Evolutionary conservation across 2,888 invertebrate species (phyloP).

Genomic region (Buathra laborator): DNA sequence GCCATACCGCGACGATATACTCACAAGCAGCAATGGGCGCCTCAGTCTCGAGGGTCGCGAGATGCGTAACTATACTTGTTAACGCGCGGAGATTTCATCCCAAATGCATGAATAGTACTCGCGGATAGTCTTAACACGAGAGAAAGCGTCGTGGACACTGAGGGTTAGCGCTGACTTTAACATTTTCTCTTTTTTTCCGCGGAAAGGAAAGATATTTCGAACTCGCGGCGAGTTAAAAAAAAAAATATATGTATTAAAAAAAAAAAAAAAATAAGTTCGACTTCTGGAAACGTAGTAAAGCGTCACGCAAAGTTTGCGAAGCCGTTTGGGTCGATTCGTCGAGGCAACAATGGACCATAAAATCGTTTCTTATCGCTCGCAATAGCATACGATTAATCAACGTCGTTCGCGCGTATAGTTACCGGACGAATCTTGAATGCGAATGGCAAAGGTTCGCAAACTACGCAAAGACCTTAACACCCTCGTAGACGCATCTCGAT

Average conservation of each 20-base stretch:
- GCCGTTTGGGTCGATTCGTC: slow-evolving; percentile 43
- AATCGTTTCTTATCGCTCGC: slow-evolving; percentile 63
- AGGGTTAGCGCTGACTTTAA: no score
- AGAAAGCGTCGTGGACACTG: background rate
- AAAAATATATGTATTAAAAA: background rate
- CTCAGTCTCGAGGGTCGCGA: slow-evolving; percentile 48
- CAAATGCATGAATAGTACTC: background rate
- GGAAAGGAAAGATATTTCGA: no score
- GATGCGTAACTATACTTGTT: slow-evolving; percentile 50
- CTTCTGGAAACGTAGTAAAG: slow-evolving; percentile 35
- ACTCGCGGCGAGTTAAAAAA: background rate
- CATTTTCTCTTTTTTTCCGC: no score
- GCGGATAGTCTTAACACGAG: background rate
- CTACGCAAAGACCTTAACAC: slow-evolving; percentile 18
- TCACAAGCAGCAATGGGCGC: slow-evolving; percentile 46
- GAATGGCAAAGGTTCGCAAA: slow-evolving; percentile 31
- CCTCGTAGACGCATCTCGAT: slow-evolving; percentile 27
- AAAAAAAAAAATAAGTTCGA: slow-evolving; percentile 1
- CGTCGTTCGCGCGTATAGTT: slow-evolving; percentile 26
- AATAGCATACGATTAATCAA: slow-evolving; percentile 65
- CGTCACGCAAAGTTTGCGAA: slow-evolving; percentile 11
- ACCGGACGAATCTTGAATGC: slow-evolving; percentile 22
- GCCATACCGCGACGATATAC: slow-evolving; percentile 77
- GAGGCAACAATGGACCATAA: slow-evolving; percentile 68
- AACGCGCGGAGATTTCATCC: slow-evolving; percentile 37